A percentile compares a stretch with the other conserved stretches of the same genome.
Conservation (phyloP, 2,113 vertebrate species). For the Meriones unguiculatus region DNA sequence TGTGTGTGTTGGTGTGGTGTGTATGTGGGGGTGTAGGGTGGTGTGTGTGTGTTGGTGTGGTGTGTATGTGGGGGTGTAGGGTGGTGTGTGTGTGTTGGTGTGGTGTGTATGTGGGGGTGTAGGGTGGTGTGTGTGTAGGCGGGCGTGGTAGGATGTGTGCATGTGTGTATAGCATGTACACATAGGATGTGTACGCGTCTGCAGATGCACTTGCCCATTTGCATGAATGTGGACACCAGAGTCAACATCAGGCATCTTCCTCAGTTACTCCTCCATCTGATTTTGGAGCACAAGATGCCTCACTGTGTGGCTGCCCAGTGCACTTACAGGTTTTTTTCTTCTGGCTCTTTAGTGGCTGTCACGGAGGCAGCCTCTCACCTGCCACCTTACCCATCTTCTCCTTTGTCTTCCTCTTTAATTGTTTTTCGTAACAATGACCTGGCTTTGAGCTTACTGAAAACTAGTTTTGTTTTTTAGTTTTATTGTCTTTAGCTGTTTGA, state of each 20-base stretch:
- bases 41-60: not conserved
- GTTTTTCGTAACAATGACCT: not conserved
- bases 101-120: not conserved
- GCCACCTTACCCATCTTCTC: not conserved
- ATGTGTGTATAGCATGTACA: not conserved
- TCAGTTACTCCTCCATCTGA: not conserved
- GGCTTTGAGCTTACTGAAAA: constrained; percentile 11
- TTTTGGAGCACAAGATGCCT: not conserved
- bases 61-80: not conserved
- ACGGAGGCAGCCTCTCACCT: no score
- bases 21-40: no score
- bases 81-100: not conserved
- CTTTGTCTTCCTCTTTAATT: not conserved
- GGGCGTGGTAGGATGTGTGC: not conserved
- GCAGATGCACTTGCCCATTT: not conserved
- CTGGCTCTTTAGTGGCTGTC: not conserved
- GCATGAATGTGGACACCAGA: not conserved
- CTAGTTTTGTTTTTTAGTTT: not conserved
- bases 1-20: no score
- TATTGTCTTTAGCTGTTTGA: not conserved
- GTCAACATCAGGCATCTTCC: not conserved
- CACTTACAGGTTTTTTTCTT: not conserved
- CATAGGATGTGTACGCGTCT: not conserved
- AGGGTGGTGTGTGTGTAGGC: not conserved
- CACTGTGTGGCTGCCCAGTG: not conserved